These are phyloP conservation scores for Linnaemya tessellans DNA, from an alignment of 2,888 invertebrate genomes.

Conservation along the genomic window DNA sequence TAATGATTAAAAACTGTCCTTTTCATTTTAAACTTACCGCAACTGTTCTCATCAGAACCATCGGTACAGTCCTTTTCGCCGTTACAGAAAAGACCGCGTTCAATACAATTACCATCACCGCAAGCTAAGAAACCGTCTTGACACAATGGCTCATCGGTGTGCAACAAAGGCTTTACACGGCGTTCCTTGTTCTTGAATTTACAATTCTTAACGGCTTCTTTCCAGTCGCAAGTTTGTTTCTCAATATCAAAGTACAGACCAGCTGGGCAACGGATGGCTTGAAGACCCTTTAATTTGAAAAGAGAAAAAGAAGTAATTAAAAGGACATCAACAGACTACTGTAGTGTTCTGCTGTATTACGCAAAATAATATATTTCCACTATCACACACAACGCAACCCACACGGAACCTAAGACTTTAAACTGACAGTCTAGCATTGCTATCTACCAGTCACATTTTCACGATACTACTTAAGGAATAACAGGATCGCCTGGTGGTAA, in stretches of 20 bases:
- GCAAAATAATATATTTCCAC: too few species aligned
- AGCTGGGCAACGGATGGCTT: constrained; percentile 96
- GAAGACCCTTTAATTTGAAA: constrained; percentile 87
- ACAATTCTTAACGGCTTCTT: constrained; percentile 96
- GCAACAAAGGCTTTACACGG: constrained; percentile 92
- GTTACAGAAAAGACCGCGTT: constrained; percentile 95
- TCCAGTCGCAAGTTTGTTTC: constrained; percentile 98
- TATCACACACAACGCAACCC: too few species aligned
- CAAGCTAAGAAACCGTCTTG: constrained; percentile 94
- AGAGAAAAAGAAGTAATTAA: constrained; percentile 2
- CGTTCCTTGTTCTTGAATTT: constrained; percentile 94
- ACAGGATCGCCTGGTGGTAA: too few species aligned
- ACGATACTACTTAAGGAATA: too few species aligned
- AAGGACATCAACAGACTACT: neutral
- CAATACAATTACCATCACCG: constrained; percentile 93
- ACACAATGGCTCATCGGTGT: constrained; percentile 95
- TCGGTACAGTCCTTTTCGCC: constrained; percentile 95
- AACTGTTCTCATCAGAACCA: constrained; percentile 95
- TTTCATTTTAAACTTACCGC: constrained; percentile 87
- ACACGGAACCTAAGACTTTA: too few species aligned
- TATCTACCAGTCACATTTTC: too few species aligned
- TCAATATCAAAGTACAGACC: constrained; percentile 97
- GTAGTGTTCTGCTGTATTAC: too few species aligned
- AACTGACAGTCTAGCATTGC: too few species aligned
- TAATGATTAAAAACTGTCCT: too few species aligned